These are phyloP conservation scores for Oenanthe oenanthe DNA, from an alignment of 2,113 vertebrate genomes.

Conservation along the genomic window DNA sequence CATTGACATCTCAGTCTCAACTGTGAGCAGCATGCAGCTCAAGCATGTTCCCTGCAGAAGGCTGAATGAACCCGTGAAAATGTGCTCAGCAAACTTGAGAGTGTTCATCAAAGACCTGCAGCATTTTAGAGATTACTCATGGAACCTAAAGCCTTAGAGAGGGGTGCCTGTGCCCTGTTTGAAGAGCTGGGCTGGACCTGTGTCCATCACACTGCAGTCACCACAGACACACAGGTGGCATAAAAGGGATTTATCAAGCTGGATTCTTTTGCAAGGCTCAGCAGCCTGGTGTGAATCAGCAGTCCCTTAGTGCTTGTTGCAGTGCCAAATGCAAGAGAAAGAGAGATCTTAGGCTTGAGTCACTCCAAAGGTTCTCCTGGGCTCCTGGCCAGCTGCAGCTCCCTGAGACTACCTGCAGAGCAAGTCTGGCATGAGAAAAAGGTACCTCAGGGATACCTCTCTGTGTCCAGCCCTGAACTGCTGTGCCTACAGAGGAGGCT, in stretches of 20 bases:
- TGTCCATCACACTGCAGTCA: background rate
- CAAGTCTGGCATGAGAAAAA: background rate
- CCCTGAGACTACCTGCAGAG: background rate
- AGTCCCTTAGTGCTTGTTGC: background rate
- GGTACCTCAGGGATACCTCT: background rate
- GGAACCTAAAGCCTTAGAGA: background rate
- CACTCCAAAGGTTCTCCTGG: background rate
- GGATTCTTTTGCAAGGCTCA: background rate
- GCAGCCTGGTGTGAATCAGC: background rate
- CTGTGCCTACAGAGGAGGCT: background rate
- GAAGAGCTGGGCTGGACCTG: background rate
- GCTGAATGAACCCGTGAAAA: background rate
- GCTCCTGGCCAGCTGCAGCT: background rate
- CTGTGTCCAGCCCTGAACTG: background rate
- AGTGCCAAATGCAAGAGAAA: background rate
- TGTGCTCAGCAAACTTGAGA: background rate
- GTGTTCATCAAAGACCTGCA: background rate
- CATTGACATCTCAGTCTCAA: background rate
- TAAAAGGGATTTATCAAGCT: background rate
- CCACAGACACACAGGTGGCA: background rate
- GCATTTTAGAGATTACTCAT: background rate
- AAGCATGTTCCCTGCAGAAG: background rate
- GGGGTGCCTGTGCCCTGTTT: background rate
- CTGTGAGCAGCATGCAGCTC: background rate
- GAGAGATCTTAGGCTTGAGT: background rate